Evolutionary conservation across 2,113 vertebrate genomes (phyloP), one percentile per base, ranked within the genome.

Genomic region (Artemisiospiza belli): DNA sequence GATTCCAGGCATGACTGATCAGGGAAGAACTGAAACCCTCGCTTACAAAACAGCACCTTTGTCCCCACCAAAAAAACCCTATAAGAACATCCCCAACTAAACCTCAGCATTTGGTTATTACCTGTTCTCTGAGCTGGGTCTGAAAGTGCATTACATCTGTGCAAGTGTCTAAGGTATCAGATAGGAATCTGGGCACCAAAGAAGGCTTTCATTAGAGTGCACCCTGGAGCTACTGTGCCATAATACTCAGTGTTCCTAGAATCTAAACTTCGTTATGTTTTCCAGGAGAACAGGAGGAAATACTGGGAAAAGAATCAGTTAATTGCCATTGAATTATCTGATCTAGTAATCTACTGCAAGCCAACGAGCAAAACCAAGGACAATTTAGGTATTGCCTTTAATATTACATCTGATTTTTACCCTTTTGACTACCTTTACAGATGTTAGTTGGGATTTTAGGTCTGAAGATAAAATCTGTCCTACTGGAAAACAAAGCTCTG

Each of bases 311-410:
- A 97, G 97, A 99, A 98, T 89, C 98, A 98, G 20, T 98, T 98
- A 44, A 99, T 99, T 75, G 99, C 99, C 92, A 99, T 98, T 61
- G 99, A 99, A 96, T 98, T 99, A 96, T 99, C 99, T 0, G 99
- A 99, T 94, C 88, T 99, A 93, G 99, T 99, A 28, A 98, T 99
- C 51, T 99, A 99, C 96, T 99, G 99, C 97, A 99, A 98, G 83
- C 99, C 99, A 6, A 98, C 98, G 83, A 99, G 99, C 98, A 99
- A 99, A 97, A 99, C 99, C 70, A 99, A 99, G 94, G 99, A 99
- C 83, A 98, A 98, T 64, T 98, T 99, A 94, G 98, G 99, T 99
- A 88, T 13, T 68, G 14, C 31, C 70, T 77, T 79, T 92, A 47
- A 5, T 21, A 41, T 55, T 74, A 33, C 22, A 51, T 10, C 15